A percentile compares a stretch with the other conserved stretches of the same genome.
Conservation (phyloP, 2,797 vertebrate genomes). For the Sardinella longiceps region DNA sequence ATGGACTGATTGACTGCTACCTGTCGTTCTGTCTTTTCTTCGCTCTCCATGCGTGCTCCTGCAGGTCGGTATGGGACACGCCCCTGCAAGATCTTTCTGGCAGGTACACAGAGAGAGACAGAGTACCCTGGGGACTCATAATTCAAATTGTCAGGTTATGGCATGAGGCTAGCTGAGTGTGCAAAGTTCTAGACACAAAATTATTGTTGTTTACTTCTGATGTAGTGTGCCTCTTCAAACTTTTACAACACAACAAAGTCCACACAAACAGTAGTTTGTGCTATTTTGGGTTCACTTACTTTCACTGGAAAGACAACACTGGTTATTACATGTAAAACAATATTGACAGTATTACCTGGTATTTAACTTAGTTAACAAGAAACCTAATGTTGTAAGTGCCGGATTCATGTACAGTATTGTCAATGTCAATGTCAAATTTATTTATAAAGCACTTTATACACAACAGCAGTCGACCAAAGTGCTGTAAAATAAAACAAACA, state of each 20-base stretch:
- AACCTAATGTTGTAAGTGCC: no score
- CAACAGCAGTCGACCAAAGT: no score
- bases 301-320: no score
- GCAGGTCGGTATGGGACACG: slow-evolving; percentile 71
- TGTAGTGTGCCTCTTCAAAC: neutral
- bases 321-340: no score
- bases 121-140: neutral
- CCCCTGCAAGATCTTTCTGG: slow-evolving; percentile 75
- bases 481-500: no score
- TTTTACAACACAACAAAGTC: neutral
- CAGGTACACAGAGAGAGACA: slow-evolving; percentile 52
- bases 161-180: neutral
- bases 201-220: neutral
- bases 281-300: neutral
- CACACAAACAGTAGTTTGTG: neutral
- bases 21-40: slow-evolving; percentile 54
- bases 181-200: neutral
- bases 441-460: no score
- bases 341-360: no score
- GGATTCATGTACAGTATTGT: no score
- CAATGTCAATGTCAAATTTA: no score
- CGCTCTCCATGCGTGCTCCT: slow-evolving; percentile 66
- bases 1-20: slow-evolving; percentile 63
- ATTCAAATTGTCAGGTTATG: neutral
- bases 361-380: no score